Percentiles rank a stretch among this genome's conserved stretches.
Evolutionary conservation across 2,113 vertebrate genomes (phyloP).

Genomic region (Strigops habroptila): DNA sequence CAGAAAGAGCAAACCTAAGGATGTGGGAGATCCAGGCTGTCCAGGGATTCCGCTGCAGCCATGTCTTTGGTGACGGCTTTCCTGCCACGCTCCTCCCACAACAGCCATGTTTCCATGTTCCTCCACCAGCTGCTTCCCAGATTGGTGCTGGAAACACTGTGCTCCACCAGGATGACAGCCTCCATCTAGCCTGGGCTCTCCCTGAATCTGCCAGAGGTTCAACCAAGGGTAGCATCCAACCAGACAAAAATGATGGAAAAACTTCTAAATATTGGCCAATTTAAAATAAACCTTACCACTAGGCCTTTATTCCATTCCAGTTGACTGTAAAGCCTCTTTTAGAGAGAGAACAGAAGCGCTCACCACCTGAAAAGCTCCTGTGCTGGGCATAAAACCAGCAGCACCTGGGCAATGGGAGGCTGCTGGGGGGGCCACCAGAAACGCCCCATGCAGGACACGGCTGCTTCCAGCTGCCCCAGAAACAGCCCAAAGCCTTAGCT

Average conservation of each 20-base stretch:
- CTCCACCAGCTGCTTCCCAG: background rate
- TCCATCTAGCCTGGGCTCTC: background rate
- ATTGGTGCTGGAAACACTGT: accelerated
- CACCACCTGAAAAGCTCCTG: background rate
- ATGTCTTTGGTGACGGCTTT: background rate
- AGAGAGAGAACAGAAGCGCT: background rate
- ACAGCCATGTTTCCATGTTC: accelerated
- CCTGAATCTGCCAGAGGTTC: background rate
- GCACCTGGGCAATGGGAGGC: background rate
- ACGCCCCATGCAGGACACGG: background rate
- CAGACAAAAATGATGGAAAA: background rate
- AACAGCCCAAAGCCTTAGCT: background rate
- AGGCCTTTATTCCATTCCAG: background rate
- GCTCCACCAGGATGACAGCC: accelerated
- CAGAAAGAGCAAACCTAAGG: background rate
- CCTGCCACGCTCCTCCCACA: accelerated
- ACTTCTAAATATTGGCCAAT: background rate
- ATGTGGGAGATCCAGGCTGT: background rate
- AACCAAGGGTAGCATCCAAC: background rate
- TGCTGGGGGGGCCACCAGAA: background rate
- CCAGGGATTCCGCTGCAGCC: background rate
- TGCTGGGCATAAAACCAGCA: background rate
- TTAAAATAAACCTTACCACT: background rate
- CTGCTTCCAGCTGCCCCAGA: too few species aligned
- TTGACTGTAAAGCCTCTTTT: background rate